These are phyloP conservation scores for Gymnothorax reevesii DNA, from an alignment of 2,797 vertebrate genomes.

Conservation along the genomic window DNA sequence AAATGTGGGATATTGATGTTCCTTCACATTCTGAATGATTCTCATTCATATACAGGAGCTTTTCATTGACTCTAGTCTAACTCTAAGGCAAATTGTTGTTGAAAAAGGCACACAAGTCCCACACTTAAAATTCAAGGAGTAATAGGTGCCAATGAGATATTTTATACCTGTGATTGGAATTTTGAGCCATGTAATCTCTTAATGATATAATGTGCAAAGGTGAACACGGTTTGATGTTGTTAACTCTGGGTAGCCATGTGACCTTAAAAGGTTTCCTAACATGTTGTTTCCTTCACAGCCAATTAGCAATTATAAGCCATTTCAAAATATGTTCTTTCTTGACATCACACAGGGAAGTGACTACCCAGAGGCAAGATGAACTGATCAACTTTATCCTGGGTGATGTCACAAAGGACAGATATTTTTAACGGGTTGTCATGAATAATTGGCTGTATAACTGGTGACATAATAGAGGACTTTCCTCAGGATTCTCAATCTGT, in stretches of 20 bases:
- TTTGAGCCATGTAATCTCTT: too few species aligned
- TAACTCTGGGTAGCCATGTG: background rate
- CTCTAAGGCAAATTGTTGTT: background rate
- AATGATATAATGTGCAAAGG: background rate
- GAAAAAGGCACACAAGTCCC: background rate
- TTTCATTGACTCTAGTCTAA: background rate
- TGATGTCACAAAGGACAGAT: too few species aligned
- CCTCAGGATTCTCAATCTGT: conserved; percentile 5
- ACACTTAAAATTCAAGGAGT: background rate
- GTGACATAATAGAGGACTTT: background rate
- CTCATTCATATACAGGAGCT: background rate
- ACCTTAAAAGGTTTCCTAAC: background rate
- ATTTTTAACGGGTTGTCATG: too few species aligned
- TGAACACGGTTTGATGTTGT: background rate
- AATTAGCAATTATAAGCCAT: too few species aligned
- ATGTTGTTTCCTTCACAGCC: background rate
- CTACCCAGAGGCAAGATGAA: too few species aligned
- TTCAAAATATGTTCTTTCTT: too few species aligned
- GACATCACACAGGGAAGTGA: too few species aligned
- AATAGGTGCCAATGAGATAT: too few species aligned
- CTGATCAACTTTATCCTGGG: too few species aligned
- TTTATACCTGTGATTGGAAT: too few species aligned
- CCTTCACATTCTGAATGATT: background rate
- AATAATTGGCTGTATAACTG: too few species aligned
- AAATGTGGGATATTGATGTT: background rate